These are phyloP conservation scores for Steromphala cineraria DNA, from an alignment of 2,888 invertebrate species.

Conservation along the genomic window DNA sequence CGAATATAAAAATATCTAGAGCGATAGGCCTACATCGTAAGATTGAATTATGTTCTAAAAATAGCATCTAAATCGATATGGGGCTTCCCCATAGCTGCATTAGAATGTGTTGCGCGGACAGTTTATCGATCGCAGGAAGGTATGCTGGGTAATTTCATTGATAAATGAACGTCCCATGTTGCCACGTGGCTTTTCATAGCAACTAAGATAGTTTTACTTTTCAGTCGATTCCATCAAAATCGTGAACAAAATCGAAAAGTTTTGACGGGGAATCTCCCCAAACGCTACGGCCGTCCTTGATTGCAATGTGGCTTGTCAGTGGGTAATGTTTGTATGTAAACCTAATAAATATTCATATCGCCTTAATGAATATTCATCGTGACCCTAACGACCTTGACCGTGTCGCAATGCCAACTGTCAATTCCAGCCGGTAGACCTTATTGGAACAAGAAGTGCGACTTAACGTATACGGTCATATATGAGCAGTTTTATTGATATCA, in stretches of 20 bases:
- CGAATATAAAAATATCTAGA: neutral
- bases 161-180: neutral
- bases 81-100: slow-evolving; percentile 11
- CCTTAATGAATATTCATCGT: slow-evolving; percentile 15
- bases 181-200: neutral
- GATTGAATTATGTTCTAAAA: neutral
- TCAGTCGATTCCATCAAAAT: too few relatives aligned
- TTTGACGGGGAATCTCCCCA: neutral
- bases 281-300: neutral
- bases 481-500: too few relatives aligned
- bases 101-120: slow-evolving; percentile 3
- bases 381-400: neutral
- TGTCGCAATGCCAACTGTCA: neutral
- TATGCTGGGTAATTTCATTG: slow-evolving; percentile 5
- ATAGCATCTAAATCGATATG: slow-evolving; percentile 13
- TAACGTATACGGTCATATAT: too few relatives aligned
- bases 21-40: neutral
- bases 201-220: too few relatives aligned
- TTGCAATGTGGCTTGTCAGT: neutral
- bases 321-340: slow-evolving; percentile 10
- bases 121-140: neutral
- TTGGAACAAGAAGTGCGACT: too few relatives aligned
- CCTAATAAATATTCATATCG: slow-evolving; percentile 16
- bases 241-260: too few relatives aligned
- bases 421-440: neutral